Percentiles rank a stretch among this genome's conserved stretches.
Conservation (phyloP, 2,888 invertebrate genomes). For the Drosophila eohydei region DNA sequence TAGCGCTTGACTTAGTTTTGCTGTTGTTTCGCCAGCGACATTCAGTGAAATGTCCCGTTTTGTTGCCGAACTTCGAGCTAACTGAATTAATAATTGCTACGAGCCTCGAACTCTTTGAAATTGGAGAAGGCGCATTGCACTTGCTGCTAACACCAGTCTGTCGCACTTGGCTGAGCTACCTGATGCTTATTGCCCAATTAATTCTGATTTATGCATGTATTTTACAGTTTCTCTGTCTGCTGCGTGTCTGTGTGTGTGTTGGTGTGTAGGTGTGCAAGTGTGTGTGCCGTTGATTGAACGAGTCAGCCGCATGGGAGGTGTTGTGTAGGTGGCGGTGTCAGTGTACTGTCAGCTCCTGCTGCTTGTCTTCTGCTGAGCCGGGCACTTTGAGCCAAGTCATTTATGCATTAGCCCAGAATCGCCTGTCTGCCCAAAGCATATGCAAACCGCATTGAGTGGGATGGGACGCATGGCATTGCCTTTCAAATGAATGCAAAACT, state of each 20-base stretch:
- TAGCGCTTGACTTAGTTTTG: background rate
- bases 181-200: slow-evolving; percentile 47
- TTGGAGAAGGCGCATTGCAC: slow-evolving; percentile 3
- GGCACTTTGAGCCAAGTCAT: slow-evolving; percentile 15
- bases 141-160: slow-evolving; percentile 5
- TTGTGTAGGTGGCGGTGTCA: background rate
- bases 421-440: slow-evolving; percentile 6
- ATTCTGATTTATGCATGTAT: slow-evolving; percentile 46
- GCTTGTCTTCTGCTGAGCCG: background rate
- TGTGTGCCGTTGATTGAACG: slow-evolving; percentile 33
- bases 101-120: background rate
- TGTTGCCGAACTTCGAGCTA: slow-evolving; percentile 7
- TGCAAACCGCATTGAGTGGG: background rate
- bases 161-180: slow-evolving; percentile 13
- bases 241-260: background rate
- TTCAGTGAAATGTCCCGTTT: slow-evolving; percentile 41
- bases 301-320: slow-evolving; percentile 1
- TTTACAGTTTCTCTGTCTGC: background rate
- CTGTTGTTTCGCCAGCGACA: slow-evolving; percentile 20
- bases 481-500: slow-evolving; percentile 27
- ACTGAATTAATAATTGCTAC: slow-evolving; percentile 49
- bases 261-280: background rate
- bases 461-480: background rate
- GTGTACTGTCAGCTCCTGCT: slow-evolving; percentile 5
- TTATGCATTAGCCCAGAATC: slow-evolving; percentile 15